Percentiles rank a stretch among this genome's conserved stretches.
Evolutionary conservation across 2,797 vertebrate genomes (phyloP).

Genomic region (Allobates femoralis): DNA sequence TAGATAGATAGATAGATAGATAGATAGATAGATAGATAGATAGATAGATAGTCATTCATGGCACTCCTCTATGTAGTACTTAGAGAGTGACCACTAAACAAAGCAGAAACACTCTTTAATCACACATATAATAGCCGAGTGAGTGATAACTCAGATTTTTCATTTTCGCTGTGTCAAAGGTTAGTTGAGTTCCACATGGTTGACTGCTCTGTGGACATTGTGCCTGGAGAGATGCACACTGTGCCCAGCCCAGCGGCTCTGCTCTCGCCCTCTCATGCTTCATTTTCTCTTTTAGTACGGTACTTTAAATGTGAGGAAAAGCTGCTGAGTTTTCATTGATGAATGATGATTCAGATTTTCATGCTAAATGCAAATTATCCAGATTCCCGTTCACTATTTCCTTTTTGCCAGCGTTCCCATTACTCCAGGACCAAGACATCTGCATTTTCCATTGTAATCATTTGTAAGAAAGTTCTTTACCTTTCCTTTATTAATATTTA

Average conservation of each 20-base stretch:
- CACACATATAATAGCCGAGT: slow-evolving; percentile 20
- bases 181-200: slow-evolving; percentile 44
- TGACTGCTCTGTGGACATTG: slow-evolving; percentile 47
- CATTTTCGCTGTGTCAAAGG: slow-evolving; percentile 53
- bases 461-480: too few species aligned
- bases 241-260: background rate
- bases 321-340: background rate
- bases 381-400: background rate
- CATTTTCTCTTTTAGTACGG: background rate
- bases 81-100: slow-evolving; percentile 6
- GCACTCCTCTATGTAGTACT: too few species aligned
- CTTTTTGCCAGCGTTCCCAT: background rate
- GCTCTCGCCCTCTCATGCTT: background rate
- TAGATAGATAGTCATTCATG: too few species aligned
- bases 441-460: too few species aligned
- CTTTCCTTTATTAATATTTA: too few species aligned
- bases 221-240: slow-evolving; percentile 43
- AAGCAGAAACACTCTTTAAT: slow-evolving; percentile 35
- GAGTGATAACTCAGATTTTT: slow-evolving; percentile 54
- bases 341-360: background rate
- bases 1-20: slow-evolving; percentile 9
- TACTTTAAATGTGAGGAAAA: background rate
- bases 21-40: background rate
- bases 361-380: background rate
- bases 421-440: too few species aligned